Evolutionary conservation across 2,797 vertebrate species (phyloP).

Genomic region (Myripristis jacobus): DNA sequence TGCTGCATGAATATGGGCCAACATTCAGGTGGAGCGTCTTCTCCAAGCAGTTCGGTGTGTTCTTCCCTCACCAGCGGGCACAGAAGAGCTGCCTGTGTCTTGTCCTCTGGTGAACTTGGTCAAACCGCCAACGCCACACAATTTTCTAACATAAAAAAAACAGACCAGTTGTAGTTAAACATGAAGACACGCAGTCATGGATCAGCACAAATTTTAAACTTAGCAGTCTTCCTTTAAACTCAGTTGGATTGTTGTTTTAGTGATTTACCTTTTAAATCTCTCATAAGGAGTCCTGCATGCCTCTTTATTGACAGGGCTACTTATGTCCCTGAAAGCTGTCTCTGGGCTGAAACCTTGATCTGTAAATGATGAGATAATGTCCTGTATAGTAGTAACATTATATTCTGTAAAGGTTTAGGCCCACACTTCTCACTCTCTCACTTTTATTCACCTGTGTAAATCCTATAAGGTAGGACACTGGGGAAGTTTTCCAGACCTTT

Average conservation of each 20-base stretch:
- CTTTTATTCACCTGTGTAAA: constrained; percentile 48
- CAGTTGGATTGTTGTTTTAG: not conserved
- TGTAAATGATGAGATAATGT: constrained; percentile 23
- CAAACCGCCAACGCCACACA: constrained; percentile 16
- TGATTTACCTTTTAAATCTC: constrained; percentile 51
- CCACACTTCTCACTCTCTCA: not conserved
- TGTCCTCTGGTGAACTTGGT: constrained; percentile 11
- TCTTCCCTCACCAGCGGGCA: constrained; percentile 47
- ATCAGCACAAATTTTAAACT: no score
- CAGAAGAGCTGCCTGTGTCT: constrained; percentile 4
- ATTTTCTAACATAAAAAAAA: constrained; percentile 20
- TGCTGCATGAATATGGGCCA: not conserved
- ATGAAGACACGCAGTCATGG: not conserved
- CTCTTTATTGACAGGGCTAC: constrained; percentile 10
- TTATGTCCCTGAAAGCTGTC: constrained; percentile 3
- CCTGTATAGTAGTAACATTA: not conserved
- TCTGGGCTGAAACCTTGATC: constrained; percentile 33
- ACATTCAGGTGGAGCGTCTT: constrained; percentile 34
- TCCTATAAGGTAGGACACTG: constrained; percentile 64
- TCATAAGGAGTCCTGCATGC: constrained; percentile 13
- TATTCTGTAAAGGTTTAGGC: not conserved
- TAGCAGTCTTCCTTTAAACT: not conserved
- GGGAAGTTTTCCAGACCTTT: constrained; percentile 69
- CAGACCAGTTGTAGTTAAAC: not conserved
- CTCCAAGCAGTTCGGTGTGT: constrained; percentile 54